These are phyloP conservation scores for Cheirogaleus medius DNA, from an alignment of 2,113 vertebrate species.

Conservation along the genomic window DNA sequence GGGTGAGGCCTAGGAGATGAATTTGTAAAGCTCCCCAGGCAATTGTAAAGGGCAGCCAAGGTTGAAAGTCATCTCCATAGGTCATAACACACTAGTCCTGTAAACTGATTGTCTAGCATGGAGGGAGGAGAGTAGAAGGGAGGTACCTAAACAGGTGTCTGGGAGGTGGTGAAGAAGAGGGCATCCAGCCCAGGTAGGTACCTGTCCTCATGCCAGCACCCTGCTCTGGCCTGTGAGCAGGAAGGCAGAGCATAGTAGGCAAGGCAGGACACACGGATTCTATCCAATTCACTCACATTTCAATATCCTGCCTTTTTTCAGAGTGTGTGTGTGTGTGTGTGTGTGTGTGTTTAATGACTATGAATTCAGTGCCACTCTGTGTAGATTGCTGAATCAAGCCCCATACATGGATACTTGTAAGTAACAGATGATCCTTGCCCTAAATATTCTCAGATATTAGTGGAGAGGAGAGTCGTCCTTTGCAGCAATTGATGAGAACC, in stretches of 20 bases:
- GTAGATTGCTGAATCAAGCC: neutral
- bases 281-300: neutral
- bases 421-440: neutral
- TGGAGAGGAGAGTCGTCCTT: neutral
- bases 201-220: neutral
- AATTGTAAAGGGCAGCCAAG: neutral
- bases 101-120: too few relatives aligned
- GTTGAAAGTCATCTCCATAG: neutral
- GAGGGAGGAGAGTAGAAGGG: neutral
- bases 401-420: neutral
- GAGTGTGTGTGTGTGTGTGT: rapidly evolving
- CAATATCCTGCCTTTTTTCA: neutral
- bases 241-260: neutral
- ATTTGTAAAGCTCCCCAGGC: neutral
- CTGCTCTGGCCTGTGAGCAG: neutral
- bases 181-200: neutral
- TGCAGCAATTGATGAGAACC: neutral
- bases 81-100: neutral
- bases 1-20: neutral
- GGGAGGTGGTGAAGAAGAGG: neutral
- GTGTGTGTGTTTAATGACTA: too few relatives aligned
- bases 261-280: neutral
- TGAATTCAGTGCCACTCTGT: neutral
- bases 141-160: neutral
- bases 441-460: neutral